A percentile compares a stretch with the other conserved stretches of the same genome.
Conservation (phyloP, 2,797 vertebrate species). For the Otolemur crassicaudatus region DNA sequence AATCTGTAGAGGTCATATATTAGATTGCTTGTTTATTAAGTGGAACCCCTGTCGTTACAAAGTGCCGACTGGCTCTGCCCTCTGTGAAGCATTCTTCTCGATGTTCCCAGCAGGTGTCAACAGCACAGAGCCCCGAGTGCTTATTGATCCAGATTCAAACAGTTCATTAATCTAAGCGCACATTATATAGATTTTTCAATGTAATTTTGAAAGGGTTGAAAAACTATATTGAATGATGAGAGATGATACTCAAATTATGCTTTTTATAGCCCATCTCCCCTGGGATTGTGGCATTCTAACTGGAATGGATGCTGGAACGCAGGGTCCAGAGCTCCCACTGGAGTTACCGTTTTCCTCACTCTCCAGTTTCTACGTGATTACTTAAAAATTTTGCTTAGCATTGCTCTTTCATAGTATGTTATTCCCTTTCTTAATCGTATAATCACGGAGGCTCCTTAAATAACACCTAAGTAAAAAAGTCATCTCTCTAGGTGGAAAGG, state of each 20-base stretch:
- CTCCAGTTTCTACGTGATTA: neutral
- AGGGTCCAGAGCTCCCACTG: neutral
- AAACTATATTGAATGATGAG: conserved; percentile 90
- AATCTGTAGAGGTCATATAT: conserved; percentile 88
- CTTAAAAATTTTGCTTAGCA: neutral
- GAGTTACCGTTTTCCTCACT: neutral
- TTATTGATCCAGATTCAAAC: conserved; percentile 91
- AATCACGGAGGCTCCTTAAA: neutral
- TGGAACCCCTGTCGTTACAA: conserved; percentile 87
- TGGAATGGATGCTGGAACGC: conserved; percentile 49
- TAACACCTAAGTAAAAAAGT: neutral
- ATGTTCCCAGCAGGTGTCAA: conserved; percentile 90
- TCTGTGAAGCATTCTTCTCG: conserved; percentile 84
- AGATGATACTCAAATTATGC: conserved; percentile 89
- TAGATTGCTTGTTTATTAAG: conserved; percentile 90
- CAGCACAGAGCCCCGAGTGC: conserved; percentile 87
- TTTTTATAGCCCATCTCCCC: conserved; percentile 85
- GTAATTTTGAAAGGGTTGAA: conserved; percentile 91
- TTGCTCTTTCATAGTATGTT: neutral
- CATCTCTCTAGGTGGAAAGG: neutral
- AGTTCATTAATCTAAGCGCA: conserved; percentile 92
- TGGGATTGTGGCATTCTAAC: conserved; percentile 71
- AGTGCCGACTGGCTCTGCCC: conserved; percentile 86
- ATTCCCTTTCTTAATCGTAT: neutral
- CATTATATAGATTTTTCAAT: conserved; percentile 92